phyloP scores from a whole-genome alignment of 2,888 invertebrate genomes.

The Aethes cnicana region DNA sequence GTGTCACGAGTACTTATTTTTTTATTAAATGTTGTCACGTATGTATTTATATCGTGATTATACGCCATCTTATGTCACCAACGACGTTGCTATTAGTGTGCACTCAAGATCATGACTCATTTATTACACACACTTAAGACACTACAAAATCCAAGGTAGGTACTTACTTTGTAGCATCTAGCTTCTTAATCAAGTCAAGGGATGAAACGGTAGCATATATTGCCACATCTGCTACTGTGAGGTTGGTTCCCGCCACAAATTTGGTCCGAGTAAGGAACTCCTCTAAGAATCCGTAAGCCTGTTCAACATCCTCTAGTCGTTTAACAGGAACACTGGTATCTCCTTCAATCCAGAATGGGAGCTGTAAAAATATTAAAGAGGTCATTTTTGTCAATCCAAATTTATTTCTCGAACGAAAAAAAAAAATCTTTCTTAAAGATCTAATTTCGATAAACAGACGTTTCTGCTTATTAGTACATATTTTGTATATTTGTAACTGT shows the following conservation, averaged over 20 bases:
- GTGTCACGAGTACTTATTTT: too few species aligned
- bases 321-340: slow-evolving; percentile 54
- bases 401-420: too few species aligned
- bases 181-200: slow-evolving; percentile 46
- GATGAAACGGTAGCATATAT: slow-evolving; percentile 55
- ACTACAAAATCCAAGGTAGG: too few species aligned
- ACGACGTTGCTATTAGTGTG: neutral
- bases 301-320: slow-evolving; percentile 56
- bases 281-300: slow-evolving; percentile 72
- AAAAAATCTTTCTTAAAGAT: too few species aligned
- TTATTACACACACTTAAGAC: too few species aligned
- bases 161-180: slow-evolving; percentile 48
- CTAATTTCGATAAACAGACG: too few species aligned
- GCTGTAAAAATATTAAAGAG: too few species aligned
- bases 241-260: slow-evolving; percentile 73
- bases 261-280: slow-evolving; percentile 65
- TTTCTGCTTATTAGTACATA: too few species aligned
- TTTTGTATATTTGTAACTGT: too few species aligned
- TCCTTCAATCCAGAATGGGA: too few species aligned
- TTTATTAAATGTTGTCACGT: neutral
- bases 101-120: too few species aligned
- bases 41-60: neutral
- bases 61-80: neutral
- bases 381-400: too few species aligned
- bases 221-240: slow-evolving; percentile 80